A percentile compares a stretch with the other conserved stretches of the same genome.
phyloP scores from a whole-genome alignment of 2,113 vertebrate genomes.

The Oncorhynchus nerka region DNA sequence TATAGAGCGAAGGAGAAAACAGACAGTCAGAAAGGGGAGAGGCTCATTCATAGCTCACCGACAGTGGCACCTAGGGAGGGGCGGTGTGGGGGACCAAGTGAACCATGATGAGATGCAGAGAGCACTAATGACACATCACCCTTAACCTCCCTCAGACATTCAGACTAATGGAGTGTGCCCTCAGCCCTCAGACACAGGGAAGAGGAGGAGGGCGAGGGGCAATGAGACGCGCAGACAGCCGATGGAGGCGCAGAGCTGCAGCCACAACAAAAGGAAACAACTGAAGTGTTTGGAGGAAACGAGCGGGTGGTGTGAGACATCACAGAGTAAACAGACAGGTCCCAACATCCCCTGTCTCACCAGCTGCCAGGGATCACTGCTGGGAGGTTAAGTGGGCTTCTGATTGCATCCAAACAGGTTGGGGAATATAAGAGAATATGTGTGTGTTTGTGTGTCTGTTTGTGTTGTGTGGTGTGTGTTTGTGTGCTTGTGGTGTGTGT shows the following conservation, averaged over 20 bases:
- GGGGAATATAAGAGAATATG: constrained; percentile 4
- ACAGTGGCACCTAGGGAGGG: not conserved
- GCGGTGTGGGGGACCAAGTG: constrained; percentile 15
- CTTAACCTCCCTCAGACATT: constrained; percentile 42
- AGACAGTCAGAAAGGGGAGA: too few relatives aligned
- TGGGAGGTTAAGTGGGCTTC: constrained; percentile 18
- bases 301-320: constrained; percentile 34
- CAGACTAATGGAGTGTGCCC: constrained; percentile 53
- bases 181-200: constrained; percentile 26
- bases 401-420: constrained; percentile 1
- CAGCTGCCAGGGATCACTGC: constrained; percentile 50
- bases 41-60: not conserved
- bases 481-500: not conserved
- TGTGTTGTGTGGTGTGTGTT: not conserved
- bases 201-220: constrained; percentile 10
- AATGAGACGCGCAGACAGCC: constrained; percentile 2
- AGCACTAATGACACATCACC: constrained; percentile 56
- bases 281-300: constrained; percentile 48
- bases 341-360: constrained; percentile 42
- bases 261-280: constrained; percentile 45
- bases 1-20: too few relatives aligned
- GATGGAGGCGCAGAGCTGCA: constrained; percentile 41
- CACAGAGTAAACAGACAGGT: constrained; percentile 40
- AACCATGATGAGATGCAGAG: constrained; percentile 29
- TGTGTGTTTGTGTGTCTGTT: not conserved